Percentiles rank a stretch among this genome's conserved stretches.
These are phyloP conservation scores for Catharus bicknelli DNA, from an alignment of 2,113 vertebrate genomes.

Conservation along the genomic window DNA sequence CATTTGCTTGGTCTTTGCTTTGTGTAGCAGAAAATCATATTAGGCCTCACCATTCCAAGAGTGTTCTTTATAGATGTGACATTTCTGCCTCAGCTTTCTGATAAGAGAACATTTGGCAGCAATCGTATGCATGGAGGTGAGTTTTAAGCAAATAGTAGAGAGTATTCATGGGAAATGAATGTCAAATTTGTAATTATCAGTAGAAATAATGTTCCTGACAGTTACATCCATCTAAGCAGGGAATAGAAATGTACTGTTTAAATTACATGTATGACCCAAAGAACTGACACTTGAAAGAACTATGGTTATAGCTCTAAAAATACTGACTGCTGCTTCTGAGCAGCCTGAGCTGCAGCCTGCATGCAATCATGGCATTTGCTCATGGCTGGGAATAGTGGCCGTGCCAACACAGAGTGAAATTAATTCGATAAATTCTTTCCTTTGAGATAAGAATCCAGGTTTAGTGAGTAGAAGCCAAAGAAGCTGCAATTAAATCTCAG, in stretches of 20 bases:
- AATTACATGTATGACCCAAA: constrained; percentile 57
- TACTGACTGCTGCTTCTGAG: neutral
- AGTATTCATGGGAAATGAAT: constrained; percentile 56
- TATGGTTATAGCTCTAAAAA: constrained; percentile 46
- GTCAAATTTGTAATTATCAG: constrained; percentile 60
- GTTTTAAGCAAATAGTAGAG: constrained; percentile 48
- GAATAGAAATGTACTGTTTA: constrained; percentile 56
- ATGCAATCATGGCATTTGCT: constrained; percentile 1
- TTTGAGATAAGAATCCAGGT: neutral
- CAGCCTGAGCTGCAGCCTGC: constrained; percentile 1
- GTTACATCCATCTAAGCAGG: constrained; percentile 49
- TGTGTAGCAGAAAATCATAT: neutral
- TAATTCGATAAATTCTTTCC: constrained; percentile 5
- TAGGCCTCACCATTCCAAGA: neutral
- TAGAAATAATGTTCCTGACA: constrained; percentile 57
- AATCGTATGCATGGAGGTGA: constrained; percentile 10
- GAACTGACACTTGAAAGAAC: constrained; percentile 34
- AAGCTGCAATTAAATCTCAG: constrained; percentile 30
- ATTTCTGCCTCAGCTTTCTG: constrained; percentile 12
- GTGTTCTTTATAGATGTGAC: neutral
- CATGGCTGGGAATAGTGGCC: neutral
- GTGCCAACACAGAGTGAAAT: neutral
- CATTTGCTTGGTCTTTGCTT: neutral
- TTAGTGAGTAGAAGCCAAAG: neutral
- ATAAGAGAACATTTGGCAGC: constrained; percentile 21